Conservation (phyloP, 2,113 vertebrate species). For the Tricholaema leucomelas region DNA sequence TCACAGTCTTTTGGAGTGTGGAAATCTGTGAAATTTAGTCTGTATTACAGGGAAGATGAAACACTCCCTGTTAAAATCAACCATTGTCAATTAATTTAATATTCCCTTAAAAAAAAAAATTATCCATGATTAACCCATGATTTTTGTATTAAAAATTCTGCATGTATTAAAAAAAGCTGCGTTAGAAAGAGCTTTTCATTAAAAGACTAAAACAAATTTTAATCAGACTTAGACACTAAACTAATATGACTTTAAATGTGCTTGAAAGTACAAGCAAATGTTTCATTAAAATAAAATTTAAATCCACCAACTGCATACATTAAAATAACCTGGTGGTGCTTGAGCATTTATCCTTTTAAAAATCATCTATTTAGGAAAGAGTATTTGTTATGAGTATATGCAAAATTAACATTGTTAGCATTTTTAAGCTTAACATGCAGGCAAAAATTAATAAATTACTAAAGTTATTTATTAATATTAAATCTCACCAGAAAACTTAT, state of each 20-base stretch:
- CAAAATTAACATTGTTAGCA: too few relatives aligned
- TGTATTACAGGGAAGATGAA: neutral
- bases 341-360: neutral
- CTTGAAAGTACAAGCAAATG: neutral
- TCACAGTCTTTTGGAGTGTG: neutral
- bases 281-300: neutral
- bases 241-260: neutral
- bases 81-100: neutral
- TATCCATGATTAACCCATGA: neutral
- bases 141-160: neutral
- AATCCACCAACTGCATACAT: neutral
- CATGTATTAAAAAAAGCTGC: neutral
- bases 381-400: neutral
- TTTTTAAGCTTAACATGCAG: too few relatives aligned
- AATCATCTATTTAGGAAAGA: neutral
- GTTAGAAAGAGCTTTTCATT: neutral
- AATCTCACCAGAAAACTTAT: too few relatives aligned
- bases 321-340: neutral
- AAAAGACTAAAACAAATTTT: neutral
- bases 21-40: neutral
- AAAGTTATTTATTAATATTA: too few relatives aligned
- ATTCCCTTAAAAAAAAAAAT: neutral
- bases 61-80: neutral
- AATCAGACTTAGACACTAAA: neutral
- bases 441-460: too few relatives aligned